Conservation (phyloP, 2,113 vertebrate genomes). For the Prunella himalayana region DNA sequence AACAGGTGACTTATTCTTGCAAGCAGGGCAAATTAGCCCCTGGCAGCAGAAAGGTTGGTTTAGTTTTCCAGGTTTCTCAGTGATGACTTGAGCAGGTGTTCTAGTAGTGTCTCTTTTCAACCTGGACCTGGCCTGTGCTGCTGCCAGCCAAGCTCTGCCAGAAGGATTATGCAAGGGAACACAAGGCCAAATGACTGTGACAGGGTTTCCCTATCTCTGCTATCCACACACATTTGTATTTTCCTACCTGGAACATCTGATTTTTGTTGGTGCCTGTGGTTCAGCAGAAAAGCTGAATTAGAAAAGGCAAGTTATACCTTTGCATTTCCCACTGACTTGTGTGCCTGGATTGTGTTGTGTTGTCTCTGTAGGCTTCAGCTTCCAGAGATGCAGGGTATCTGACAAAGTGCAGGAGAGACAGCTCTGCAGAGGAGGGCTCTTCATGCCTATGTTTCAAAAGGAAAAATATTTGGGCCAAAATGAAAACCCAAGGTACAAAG, state of each 20-base stretch:
- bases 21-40: background rate
- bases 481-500: background rate
- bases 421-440: background rate
- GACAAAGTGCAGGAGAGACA: background rate
- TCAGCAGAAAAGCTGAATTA: background rate
- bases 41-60: background rate
- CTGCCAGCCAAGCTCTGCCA: background rate
- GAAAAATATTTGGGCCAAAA: background rate
- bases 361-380: rapidly evolving
- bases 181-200: background rate
- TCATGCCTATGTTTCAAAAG: background rate
- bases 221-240: background rate
- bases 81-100: background rate
- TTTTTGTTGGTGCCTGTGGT: background rate
- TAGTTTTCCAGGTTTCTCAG: background rate
- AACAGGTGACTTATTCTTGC: background rate
- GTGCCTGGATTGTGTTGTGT: background rate
- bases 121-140: background rate
- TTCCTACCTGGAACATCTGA: background rate
- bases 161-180: background rate
- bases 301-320: background rate
- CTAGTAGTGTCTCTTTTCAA: background rate
- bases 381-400: background rate
- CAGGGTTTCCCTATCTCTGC: background rate
- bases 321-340: background rate